These are phyloP conservation scores for Aphelinus certus DNA, from an alignment of 1,140 invertebrate species.

Conservation along the genomic window DNA sequence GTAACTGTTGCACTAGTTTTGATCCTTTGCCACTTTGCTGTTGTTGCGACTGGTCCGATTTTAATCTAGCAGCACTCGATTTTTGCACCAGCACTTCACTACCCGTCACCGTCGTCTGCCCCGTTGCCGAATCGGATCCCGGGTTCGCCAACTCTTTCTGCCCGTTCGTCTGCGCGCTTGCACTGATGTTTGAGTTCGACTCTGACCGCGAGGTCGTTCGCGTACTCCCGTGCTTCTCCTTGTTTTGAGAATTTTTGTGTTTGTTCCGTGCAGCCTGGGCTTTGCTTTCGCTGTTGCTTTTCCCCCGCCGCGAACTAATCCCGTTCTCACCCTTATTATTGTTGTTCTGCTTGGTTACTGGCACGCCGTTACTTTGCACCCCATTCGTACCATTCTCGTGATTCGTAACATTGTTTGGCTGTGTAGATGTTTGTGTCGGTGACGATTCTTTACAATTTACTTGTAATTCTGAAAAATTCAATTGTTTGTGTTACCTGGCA, in stretches of 20 bases:
- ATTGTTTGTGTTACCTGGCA: no score
- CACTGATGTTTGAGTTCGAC: slow-evolving; percentile 51
- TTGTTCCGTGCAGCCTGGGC: slow-evolving; percentile 63
- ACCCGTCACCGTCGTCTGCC: slow-evolving; percentile 28
- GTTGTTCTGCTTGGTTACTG: slow-evolving; percentile 58
- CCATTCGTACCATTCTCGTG: slow-evolving; percentile 45
- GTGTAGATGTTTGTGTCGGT: slow-evolving; percentile 53
- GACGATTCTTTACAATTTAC: slow-evolving; percentile 60
- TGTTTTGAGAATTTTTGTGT: slow-evolving; percentile 65
- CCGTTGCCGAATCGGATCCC: slow-evolving; percentile 44
- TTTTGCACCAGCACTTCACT: slow-evolving; percentile 55
- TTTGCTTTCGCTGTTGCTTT: slow-evolving; percentile 65
- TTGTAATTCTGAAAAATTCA: slow-evolving; percentile 53
- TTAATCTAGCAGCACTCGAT: slow-evolving; percentile 53
- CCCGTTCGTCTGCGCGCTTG: slow-evolving; percentile 48
- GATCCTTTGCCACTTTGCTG: slow-evolving; percentile 44
- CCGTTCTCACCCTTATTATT: slow-evolving; percentile 62
- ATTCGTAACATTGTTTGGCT: slow-evolving; percentile 50
- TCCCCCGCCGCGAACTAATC: slow-evolving; percentile 56
- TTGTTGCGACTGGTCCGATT: slow-evolving; percentile 50
- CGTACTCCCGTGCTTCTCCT: slow-evolving; percentile 59
- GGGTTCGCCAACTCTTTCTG: slow-evolving; percentile 56
- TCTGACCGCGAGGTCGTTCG: slow-evolving; percentile 57
- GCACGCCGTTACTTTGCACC: slow-evolving; percentile 43
- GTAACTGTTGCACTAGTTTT: slow-evolving; percentile 54